Conservation (phyloP, 2,888 invertebrate genomes). For the Homarus gammarus region DNA sequence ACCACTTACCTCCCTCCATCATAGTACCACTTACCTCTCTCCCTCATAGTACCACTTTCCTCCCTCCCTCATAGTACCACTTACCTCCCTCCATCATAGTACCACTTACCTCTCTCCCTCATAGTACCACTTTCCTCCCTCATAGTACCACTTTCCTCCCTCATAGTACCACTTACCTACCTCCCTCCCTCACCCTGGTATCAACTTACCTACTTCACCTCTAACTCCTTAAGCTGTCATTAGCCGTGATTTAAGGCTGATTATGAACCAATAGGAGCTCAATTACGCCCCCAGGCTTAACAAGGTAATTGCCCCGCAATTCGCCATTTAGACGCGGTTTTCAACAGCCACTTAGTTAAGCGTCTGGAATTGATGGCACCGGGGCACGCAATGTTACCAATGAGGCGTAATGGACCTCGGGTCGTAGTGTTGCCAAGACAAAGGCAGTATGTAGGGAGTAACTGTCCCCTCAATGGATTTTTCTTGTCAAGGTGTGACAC, state of each 20-base stretch:
- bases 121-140: no score
- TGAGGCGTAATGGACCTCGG: background rate
- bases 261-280: conserved; percentile 30
- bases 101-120: no score
- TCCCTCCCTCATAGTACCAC: no score
- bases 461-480: no score
- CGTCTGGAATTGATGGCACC: background rate
- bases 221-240: conserved; percentile 1
- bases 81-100: no score
- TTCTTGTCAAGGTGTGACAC: no score
- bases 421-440: background rate
- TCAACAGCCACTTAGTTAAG: conserved; percentile 29
- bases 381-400: background rate
- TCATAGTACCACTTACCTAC: no score
- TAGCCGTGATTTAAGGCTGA: conserved; percentile 25
- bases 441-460: no score
- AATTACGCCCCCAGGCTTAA: conserved; percentile 12
- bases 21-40: no score
- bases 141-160: no score
- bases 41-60: no score
- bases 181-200: background rate
- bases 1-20: no score
- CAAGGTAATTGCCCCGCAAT: conserved; percentile 1
- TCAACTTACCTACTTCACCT: conserved; percentile 7
- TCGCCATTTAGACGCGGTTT: conserved; percentile 20